Percentiles rank a stretch among this genome's conserved stretches.
Evolutionary conservation across 2,888 invertebrate genomes (phyloP).

Genomic region (Drosophila stalkeri): DNA sequence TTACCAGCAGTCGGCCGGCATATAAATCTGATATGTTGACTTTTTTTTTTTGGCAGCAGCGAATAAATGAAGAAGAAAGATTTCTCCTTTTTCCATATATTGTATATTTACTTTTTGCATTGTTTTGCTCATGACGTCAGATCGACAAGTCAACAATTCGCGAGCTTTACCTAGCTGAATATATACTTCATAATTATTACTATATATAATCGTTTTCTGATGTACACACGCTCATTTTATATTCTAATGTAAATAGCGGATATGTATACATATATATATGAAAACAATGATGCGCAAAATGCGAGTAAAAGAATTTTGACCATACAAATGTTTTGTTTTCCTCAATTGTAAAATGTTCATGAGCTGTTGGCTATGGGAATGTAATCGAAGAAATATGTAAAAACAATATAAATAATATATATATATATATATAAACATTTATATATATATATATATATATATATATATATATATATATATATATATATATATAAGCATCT

Average conservation of each 20-base stretch:
- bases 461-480: too few species aligned
- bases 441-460: too few species aligned
- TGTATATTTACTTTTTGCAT: slow-evolving; percentile 3
- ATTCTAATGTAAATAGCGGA: neutral
- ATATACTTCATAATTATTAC: neutral
- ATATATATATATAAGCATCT: neutral
- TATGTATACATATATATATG: neutral
- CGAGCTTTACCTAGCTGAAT: neutral
- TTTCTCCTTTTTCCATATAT: neutral
- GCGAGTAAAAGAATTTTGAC: neutral
- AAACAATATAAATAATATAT: neutral
- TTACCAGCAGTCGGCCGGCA: neutral
- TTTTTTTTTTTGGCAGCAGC: neutral
- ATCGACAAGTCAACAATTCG: neutral
- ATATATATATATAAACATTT: neutral
- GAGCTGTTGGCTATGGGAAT: neutral
- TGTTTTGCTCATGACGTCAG: slow-evolving; percentile 2
- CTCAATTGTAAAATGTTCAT: slow-evolving; percentile 1
- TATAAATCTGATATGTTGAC: neutral
- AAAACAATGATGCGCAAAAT: slow-evolving; percentile 3
- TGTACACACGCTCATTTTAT: neutral
- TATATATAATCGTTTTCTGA: neutral
- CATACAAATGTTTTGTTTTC: neutral
- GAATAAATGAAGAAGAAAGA: neutral
- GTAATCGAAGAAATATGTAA: neutral